phyloP scores from a whole-genome alignment of 2,888 invertebrate genomes.

The Drosophila vallismaia region DNA sequence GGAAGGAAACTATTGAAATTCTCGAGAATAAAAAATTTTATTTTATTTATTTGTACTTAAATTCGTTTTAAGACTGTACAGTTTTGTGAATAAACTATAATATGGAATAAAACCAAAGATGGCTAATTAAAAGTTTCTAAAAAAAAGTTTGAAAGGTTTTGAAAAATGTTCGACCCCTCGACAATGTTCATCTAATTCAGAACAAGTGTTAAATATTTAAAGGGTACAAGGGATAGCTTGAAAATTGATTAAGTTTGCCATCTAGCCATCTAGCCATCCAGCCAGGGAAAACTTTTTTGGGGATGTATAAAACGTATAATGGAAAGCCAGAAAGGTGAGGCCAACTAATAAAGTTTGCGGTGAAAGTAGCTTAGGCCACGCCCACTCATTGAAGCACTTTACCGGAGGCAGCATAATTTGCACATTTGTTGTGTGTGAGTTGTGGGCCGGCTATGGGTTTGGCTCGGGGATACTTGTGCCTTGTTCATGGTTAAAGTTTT shows the following conservation, averaged over 20 bases:
- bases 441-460: conserved; percentile 21
- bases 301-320: conserved; percentile 38
- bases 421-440: conserved; percentile 53
- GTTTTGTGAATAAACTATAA: too few species aligned
- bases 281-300: conserved; percentile 41
- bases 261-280: too few species aligned
- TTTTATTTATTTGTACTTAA: too few species aligned
- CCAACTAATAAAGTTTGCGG: conserved; percentile 69
- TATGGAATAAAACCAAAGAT: not conserved
- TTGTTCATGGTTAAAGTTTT: conserved; percentile 61
- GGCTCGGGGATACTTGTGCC: conserved; percentile 12
- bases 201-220: conserved; percentile 63
- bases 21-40: not conserved
- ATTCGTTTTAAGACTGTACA: too few species aligned
- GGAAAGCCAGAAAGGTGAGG: conserved; percentile 65
- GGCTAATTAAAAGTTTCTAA: conserved; percentile 1
- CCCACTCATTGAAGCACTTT: conserved; percentile 35
- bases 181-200: conserved; percentile 22
- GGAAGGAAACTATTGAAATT: not conserved
- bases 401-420: conserved; percentile 57
- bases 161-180: not conserved
- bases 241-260: conserved; percentile 67
- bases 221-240: conserved; percentile 32
- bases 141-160: not conserved
- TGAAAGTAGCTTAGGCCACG: conserved; percentile 66